Percentiles rank a stretch among this genome's conserved stretches.
Evolutionary conservation across 2,888 invertebrate genomes (phyloP).

Genomic region (Temnothorax unifasciatus): DNA sequence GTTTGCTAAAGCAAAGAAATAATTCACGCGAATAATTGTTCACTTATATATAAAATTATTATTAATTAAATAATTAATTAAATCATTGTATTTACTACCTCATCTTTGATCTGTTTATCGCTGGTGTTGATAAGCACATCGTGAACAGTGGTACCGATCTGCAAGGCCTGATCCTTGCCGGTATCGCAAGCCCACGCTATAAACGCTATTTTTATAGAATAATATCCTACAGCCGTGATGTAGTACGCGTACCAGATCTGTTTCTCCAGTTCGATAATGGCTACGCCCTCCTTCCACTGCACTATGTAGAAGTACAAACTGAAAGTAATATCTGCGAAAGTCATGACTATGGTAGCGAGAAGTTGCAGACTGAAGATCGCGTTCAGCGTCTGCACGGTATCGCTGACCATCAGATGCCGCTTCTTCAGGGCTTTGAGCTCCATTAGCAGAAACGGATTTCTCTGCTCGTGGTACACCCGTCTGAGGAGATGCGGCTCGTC

Average conservation of each 20-base stretch:
- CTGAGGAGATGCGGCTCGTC: conserved; percentile 80
- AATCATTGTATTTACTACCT: conserved; percentile 57
- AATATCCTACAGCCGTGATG: conserved; percentile 66
- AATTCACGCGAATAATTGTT: too few species aligned
- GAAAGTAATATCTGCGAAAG: conserved; percentile 79
- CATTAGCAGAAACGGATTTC: conserved; percentile 76
- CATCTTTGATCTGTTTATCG: conserved; percentile 64
- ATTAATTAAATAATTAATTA: not conserved
- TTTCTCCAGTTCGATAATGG: conserved; percentile 3
- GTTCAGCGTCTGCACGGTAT: conserved; percentile 74
- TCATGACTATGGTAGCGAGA: conserved; percentile 73
- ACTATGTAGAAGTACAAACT: conserved; percentile 79
- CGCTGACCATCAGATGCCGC: conserved; percentile 76
- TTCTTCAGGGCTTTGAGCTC: conserved; percentile 75
- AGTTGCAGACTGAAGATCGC: conserved; percentile 75
- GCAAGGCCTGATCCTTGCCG: conserved; percentile 70
- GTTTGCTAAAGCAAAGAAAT: too few species aligned
- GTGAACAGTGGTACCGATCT: conserved; percentile 75
- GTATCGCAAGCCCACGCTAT: conserved; percentile 77
- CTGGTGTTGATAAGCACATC: conserved; percentile 73
- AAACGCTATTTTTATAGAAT: conserved; percentile 69
- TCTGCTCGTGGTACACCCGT: conserved; percentile 78
- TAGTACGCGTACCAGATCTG: conserved; percentile 75
- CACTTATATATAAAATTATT: not conserved
- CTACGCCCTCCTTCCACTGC: not conserved